Conservation (phyloP, 92 coral and sea anemone genomes). For the Montipora capitata region DNA sequence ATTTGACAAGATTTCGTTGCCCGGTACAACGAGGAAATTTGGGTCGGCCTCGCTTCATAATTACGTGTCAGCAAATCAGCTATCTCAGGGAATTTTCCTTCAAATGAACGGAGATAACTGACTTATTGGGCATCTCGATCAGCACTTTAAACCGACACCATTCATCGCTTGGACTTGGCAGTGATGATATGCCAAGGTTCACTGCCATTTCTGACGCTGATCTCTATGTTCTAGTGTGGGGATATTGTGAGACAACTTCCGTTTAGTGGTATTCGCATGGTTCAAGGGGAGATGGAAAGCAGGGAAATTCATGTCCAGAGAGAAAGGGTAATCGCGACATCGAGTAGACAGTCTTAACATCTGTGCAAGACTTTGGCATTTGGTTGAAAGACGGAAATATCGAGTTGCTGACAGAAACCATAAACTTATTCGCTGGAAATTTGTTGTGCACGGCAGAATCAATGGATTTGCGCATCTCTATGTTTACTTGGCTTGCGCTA, state of each 20-base stretch:
- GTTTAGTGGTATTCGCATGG: neutral
- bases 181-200: neutral
- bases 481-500: conserved; percentile 41
- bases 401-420: conserved; percentile 54
- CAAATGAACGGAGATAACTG: no score
- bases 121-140: no score
- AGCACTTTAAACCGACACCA: no score
- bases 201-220: conserved; percentile 2
- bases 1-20: no score
- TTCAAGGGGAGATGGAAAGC: conserved; percentile 17
- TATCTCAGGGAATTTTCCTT: no score
- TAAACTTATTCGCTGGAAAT: conserved; percentile 50
- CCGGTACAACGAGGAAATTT: no score
- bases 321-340: conserved; percentile 21
- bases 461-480: conserved; percentile 54
- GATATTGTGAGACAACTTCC: neutral
- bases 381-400: conserved; percentile 36
- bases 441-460: conserved; percentile 61
- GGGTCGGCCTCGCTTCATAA: no score
- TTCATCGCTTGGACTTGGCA: no score
- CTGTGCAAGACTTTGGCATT: conserved; percentile 9
- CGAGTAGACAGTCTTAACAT: conserved; percentile 7
- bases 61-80: no score
- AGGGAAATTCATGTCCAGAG: conserved; percentile 39
- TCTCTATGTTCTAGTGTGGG: neutral